These are phyloP conservation scores for Numida meleagris DNA, from an alignment of 2,113 vertebrate genomes.

Conservation along the genomic window DNA sequence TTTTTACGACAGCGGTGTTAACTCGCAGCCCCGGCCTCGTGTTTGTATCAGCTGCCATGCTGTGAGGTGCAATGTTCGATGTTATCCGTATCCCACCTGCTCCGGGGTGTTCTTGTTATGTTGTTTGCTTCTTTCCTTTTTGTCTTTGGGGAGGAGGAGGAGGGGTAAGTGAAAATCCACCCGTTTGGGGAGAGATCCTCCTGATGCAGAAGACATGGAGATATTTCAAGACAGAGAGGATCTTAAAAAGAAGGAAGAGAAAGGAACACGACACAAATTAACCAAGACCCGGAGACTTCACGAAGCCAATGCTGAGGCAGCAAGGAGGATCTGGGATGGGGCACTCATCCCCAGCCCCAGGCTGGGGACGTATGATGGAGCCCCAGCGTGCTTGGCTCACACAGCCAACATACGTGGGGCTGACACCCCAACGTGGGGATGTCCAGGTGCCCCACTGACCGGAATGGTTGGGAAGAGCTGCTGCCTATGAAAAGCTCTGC, in stretches of 20 bases:
- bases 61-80: neutral
- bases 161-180: neutral
- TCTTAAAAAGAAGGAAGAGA: neutral
- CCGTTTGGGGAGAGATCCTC: neutral
- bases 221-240: neutral
- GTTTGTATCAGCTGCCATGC: neutral
- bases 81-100: fast-evolving
- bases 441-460: neutral
- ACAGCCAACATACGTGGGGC: too few species aligned
- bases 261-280: neutral
- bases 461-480: neutral
- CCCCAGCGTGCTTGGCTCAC: too few species aligned
- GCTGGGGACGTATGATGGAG: neutral
- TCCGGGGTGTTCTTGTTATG: neutral
- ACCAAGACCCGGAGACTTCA: neutral
- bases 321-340: neutral
- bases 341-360: neutral
- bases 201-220: fast-evolving
- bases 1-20: neutral
- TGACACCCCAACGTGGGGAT: neutral
- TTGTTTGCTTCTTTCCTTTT: neutral
- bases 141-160: neutral
- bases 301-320: neutral
- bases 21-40: neutral
- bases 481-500: neutral